Conservation (phyloP, 2,797 vertebrate genomes). For the Cyclura pinguis region DNA sequence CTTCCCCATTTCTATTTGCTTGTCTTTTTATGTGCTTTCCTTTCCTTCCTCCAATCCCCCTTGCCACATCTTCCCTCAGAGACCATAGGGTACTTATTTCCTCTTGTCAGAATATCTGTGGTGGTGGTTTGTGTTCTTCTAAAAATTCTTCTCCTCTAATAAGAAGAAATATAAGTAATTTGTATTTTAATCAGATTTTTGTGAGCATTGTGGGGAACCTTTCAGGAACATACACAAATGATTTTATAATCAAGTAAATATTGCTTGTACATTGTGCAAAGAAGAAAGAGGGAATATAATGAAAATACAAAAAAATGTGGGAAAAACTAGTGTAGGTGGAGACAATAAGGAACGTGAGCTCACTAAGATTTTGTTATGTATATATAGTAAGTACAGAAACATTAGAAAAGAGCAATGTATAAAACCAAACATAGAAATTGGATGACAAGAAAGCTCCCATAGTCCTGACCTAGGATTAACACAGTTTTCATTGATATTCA, state of each 20-base stretch:
- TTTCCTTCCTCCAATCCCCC: constrained; percentile 33
- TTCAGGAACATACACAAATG: not conserved
- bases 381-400: not conserved
- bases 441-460: not conserved
- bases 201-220: not conserved
- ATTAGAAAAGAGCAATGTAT: not conserved
- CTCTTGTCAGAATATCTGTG: not conserved
- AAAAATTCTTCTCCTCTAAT: not conserved
- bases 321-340: not conserved
- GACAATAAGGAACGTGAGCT: not conserved
- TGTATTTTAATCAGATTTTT: not conserved
- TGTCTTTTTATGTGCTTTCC: not conserved
- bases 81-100: not conserved
- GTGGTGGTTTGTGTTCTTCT: not conserved
- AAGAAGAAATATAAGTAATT: too few species aligned
- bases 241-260: not conserved
- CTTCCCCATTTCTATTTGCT: constrained; percentile 27
- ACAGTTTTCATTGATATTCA: not conserved
- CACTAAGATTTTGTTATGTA: not conserved
- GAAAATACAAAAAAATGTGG: not conserved
- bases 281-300: not conserved
- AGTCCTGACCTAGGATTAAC: not conserved
- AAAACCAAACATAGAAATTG: not conserved
- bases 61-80: not conserved
- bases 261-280: not conserved